Percentiles rank a stretch among this genome's conserved stretches.
These are phyloP conservation scores for Lophura nycthemera DNA, from an alignment of 2,113 vertebrate genomes.

Conservation along the genomic window DNA sequence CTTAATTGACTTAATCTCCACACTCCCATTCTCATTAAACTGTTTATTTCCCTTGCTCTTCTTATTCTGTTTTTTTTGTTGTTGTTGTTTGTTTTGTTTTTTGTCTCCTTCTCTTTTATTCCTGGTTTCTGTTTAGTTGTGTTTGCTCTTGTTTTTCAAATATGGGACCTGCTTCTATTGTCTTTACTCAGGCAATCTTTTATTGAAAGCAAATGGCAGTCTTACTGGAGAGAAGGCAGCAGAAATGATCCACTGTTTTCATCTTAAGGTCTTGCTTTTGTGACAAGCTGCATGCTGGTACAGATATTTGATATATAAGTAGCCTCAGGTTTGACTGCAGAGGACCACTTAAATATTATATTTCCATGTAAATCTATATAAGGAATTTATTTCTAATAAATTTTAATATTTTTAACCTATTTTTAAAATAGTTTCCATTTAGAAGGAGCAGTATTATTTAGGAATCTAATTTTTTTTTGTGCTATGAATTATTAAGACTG, in stretches of 20 bases:
- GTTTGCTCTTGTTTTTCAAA: conserved; percentile 40
- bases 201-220: conserved; percentile 55
- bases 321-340: not conserved
- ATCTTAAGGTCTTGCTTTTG: not conserved
- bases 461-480: not conserved
- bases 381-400: not conserved
- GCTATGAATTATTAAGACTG: not conserved
- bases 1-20: conserved; percentile 26
- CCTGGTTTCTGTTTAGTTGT: conserved; percentile 6
- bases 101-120: conserved; percentile 4
- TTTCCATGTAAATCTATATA: not conserved
- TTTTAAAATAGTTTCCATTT: not conserved
- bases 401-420: not conserved
- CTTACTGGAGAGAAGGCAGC: not conserved
- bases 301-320: not conserved
- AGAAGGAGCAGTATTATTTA: not conserved
- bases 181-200: conserved; percentile 26
- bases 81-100: not conserved
- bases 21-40: not conserved
- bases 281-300: not conserved
- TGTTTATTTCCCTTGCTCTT: conserved; percentile 3
- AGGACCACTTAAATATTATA: not conserved
- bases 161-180: conserved; percentile 33
- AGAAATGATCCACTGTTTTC: conserved; percentile 20
- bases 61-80: not conserved